A percentile compares a stretch with the other conserved stretches of the same genome.
These are phyloP conservation scores for Tursiops truncatus DNA, from an alignment of 2,113 vertebrate genomes.

Conservation along the genomic window DNA sequence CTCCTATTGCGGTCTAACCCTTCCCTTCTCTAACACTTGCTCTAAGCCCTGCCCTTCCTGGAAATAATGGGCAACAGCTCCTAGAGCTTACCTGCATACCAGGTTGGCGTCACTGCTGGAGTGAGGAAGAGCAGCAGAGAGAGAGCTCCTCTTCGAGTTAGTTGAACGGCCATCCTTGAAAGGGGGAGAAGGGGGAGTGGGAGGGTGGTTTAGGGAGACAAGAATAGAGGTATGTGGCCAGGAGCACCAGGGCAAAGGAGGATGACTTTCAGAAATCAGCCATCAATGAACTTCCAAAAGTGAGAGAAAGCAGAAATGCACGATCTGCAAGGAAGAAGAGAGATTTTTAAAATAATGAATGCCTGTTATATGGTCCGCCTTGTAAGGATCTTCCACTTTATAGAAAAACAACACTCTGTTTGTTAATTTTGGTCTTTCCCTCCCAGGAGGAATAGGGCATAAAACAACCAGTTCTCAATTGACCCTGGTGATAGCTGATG, in stretches of 20 bases:
- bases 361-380: background rate
- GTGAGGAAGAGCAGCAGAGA: slow-evolving; percentile 80
- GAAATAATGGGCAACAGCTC: background rate
- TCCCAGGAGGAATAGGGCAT: background rate
- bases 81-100: slow-evolving; percentile 83
- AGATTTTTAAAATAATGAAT: slow-evolving; percentile 33
- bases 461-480: background rate
- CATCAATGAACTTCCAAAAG: slow-evolving; percentile 33
- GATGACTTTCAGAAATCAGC: slow-evolving; percentile 42
- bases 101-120: slow-evolving; percentile 79
- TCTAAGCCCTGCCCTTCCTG: background rate
- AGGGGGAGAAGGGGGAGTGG: background rate
- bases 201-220: background rate
- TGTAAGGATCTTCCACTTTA: background rate
- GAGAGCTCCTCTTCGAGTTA: slow-evolving; percentile 69
- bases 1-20: background rate
- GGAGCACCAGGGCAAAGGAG: slow-evolving; percentile 19
- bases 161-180: slow-evolving; percentile 56
- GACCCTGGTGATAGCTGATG: background rate
- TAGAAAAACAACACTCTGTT: slow-evolving; percentile 6
- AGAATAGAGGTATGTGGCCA: background rate
- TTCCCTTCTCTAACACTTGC: background rate
- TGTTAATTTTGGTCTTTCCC: background rate
- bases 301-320: slow-evolving; percentile 30
- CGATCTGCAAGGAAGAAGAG: slow-evolving; percentile 50